A percentile compares a stretch with the other conserved stretches of the same genome.
Conservation (phyloP, 2,113 vertebrate genomes). For the Emydocephalus ijimae region DNA sequence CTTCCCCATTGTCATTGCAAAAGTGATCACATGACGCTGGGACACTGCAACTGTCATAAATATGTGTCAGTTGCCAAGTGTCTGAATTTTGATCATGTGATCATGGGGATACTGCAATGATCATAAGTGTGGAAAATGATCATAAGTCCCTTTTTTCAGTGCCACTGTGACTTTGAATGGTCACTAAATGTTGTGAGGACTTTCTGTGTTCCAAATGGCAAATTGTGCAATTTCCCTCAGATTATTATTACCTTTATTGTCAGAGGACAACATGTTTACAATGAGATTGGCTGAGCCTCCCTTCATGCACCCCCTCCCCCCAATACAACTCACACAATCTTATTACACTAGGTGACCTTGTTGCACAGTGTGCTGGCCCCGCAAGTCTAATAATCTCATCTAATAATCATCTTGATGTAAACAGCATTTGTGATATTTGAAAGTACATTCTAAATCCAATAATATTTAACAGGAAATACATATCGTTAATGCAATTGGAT, state of each 20-base stretch:
- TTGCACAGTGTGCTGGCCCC: too few species aligned
- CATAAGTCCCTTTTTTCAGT: neutral
- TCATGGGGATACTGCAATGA: too few species aligned
- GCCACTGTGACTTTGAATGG: neutral
- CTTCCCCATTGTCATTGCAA: neutral
- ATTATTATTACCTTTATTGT: too few species aligned
- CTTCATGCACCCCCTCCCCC: too few species aligned
- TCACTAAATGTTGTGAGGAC: neutral
- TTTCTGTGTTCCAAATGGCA: neutral
- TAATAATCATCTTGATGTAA: neutral
- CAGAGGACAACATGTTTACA: too few species aligned
- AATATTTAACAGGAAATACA: neutral
- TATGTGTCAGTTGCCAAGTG: too few species aligned
- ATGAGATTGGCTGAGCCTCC: too few species aligned
- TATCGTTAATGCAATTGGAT: neutral
- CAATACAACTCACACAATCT: too few species aligned
- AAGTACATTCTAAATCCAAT: neutral
- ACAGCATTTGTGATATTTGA: neutral
- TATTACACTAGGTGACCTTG: too few species aligned
- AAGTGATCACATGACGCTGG: neutral
- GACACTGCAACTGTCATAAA: too few species aligned
- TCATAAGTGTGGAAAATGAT: neutral
- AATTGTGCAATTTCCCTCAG: neutral
- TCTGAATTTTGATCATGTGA: too few species aligned
- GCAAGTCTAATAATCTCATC: neutral